phyloP scores from a whole-genome alignment of 2,797 vertebrate species.

The Eulemur albifrons region DNA sequence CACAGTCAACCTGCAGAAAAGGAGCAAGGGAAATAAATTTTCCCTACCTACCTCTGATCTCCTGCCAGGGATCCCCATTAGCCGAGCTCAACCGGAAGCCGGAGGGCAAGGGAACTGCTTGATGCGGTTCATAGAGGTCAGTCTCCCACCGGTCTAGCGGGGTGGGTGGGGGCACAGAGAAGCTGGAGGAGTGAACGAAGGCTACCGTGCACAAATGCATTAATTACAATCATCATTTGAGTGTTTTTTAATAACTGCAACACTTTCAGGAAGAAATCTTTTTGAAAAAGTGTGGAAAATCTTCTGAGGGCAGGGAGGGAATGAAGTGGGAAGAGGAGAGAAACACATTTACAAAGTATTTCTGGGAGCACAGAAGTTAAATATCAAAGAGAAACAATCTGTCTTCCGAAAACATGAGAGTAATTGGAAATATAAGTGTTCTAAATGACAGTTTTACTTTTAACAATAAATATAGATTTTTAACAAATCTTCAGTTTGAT shows the following conservation, averaged over 20 bases:
- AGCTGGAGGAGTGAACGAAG: background rate
- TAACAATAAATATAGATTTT: slow-evolving; percentile 64
- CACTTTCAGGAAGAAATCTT: background rate
- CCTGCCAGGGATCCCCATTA: slow-evolving; percentile 1
- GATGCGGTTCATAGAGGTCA: background rate
- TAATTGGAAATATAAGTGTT: slow-evolving; percentile 38
- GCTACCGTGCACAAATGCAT: background rate
- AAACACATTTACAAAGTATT: background rate
- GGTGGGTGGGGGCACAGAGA: background rate
- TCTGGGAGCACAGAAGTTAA: slow-evolving; percentile 49
- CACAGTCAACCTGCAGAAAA: slow-evolving; percentile 19
- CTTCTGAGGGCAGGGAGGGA: background rate
- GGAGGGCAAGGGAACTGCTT: background rate
- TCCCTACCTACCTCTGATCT: background rate
- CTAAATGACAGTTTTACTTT: slow-evolving; percentile 46
- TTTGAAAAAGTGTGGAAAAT: slow-evolving; percentile 16
- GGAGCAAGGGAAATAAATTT: background rate
- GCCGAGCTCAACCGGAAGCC: slow-evolving; percentile 1
- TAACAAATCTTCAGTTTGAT: slow-evolving; percentile 48
- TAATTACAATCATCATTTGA: slow-evolving; percentile 7
- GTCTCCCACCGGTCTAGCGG: background rate
- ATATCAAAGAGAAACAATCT: slow-evolving; percentile 45
- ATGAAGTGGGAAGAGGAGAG: background rate
- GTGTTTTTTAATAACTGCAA: slow-evolving; percentile 10
- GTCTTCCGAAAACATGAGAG: slow-evolving; percentile 44